Evolutionary conservation across 2,797 vertebrate genomes (phyloP).

Genomic region (Pseudomugil gertrudae): DNA sequence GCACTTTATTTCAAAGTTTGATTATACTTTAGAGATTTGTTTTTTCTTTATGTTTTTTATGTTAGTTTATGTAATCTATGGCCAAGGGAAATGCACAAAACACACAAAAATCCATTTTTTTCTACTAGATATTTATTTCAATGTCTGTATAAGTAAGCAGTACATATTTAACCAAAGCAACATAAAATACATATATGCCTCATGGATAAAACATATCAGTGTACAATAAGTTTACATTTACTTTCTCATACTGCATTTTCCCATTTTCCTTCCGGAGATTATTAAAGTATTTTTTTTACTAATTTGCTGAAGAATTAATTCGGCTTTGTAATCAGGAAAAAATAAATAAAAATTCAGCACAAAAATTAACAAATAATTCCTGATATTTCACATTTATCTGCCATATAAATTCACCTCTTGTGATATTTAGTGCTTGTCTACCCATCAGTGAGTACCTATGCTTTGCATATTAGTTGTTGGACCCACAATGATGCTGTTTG

Average conservation of each 20-base stretch:
- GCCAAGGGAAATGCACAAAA: too few species aligned
- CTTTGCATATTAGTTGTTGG: slow-evolving; percentile 25
- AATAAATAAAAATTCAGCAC: neutral
- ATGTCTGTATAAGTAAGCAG: too few species aligned
- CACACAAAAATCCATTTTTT: too few species aligned
- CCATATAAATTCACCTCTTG: slow-evolving; percentile 10
- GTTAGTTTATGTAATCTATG: too few species aligned
- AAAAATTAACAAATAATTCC: neutral
- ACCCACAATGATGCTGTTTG: slow-evolving; percentile 28
- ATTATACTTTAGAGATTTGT: too few species aligned
- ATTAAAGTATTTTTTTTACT: too few species aligned
- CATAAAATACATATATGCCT: neutral
- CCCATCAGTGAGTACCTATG: slow-evolving; percentile 2
- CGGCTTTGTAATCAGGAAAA: neutral
- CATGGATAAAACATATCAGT: neutral
- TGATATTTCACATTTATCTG: neutral
- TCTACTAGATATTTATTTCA: too few species aligned
- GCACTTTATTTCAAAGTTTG: too few species aligned
- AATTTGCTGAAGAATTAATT: neutral
- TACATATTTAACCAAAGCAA: neutral
- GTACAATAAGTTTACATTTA: neutral
- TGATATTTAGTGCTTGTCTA: neutral
- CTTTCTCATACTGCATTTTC: too few species aligned
- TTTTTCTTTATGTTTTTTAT: too few species aligned
- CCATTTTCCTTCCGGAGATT: too few species aligned